Base-by-base conservation (phyloP, 2,113 vertebrate genomes). In the Romanogobio albipinnatus region DNA sequence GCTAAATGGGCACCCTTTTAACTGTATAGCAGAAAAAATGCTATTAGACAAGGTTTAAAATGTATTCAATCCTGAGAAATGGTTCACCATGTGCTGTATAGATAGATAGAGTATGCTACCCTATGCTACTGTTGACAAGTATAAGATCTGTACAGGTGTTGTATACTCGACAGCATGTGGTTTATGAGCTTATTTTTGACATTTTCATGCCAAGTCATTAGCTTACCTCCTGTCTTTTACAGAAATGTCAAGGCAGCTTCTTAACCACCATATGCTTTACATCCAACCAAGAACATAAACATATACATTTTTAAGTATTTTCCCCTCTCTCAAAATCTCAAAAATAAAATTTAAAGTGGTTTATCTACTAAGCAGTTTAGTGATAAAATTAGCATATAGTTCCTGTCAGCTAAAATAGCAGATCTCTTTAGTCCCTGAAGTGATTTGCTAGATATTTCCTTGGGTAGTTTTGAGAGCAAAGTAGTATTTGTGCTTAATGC, bases 161-260 rank as follows among this genome's bases (percentile, higher is more conserved):
- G 14, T 49, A 75, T 71, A 51, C 24, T 77, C 7, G 22, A 47
- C 70, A 62, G 26, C 47, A 3, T 26, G 49, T 8, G n/a, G 9
- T 56, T 56, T 70, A 62, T 33, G n/a, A 22, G 51, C 58, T 53
- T 9, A 22, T 81, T 84, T 77, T 76, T 70, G 17, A 77, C 45
- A 19, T 76, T 51, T 81, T 73, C 62, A 43, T 70, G 22, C n/a
- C 73, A 84, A 82, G 64, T 82, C 51, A 81, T 87, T 64, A 36
- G 33, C 45, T 68, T 19, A 43, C 70, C 11, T 75, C 45, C 33
- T 73, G 26, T 22, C 22, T 71, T 70, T 77, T 39, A 83, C 8
- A 70, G 33, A 71, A 24, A 36, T 86, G 62, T 81, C 22, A 84
- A 61, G 78, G 29, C 51, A 53, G 26, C 24, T 49, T 53, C 53